Conservation (phyloP, 1,140 invertebrate species). For the Homarus americanus region DNA sequence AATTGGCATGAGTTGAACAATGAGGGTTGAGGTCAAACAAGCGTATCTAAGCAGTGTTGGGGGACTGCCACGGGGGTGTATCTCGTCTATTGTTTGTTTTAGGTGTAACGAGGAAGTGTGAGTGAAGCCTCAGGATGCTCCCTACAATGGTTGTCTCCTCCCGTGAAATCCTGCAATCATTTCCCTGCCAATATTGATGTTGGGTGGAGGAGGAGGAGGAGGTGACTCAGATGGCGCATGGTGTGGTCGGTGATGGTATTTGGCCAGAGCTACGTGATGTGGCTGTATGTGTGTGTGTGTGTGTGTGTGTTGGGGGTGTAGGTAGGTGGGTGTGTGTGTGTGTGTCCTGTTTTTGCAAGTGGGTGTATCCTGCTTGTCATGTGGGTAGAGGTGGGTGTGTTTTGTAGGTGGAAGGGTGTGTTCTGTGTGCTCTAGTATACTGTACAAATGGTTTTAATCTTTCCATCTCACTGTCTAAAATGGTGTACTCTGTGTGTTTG, state of each 20-base stretch:
- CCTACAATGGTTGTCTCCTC: background rate
- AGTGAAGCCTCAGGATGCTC: background rate
- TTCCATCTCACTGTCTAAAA: background rate
- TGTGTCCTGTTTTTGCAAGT: too few species aligned
- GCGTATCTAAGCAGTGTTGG: background rate
- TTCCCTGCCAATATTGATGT: background rate
- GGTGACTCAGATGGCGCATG: background rate
- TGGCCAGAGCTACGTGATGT: too few species aligned
- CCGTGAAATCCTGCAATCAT: background rate
- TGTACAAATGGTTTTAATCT: background rate
- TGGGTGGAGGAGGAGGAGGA: background rate
- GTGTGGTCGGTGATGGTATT: background rate
- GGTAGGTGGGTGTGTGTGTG: too few species aligned
- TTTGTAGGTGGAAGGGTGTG: too few species aligned
- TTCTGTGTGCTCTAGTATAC: too few species aligned
- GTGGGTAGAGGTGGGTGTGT: too few species aligned
- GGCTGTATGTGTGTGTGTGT: too few species aligned
- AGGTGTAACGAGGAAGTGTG: background rate
- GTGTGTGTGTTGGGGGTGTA: too few species aligned
- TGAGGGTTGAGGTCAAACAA: background rate
- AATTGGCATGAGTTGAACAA: background rate
- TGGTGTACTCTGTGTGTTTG: too few species aligned
- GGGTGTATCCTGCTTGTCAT: too few species aligned
- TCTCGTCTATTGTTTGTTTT: background rate
- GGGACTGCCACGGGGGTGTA: background rate